These are phyloP conservation scores for Elaphurus davidianus DNA, from an alignment of 2,113 vertebrate genomes.

Conservation along the genomic window DNA sequence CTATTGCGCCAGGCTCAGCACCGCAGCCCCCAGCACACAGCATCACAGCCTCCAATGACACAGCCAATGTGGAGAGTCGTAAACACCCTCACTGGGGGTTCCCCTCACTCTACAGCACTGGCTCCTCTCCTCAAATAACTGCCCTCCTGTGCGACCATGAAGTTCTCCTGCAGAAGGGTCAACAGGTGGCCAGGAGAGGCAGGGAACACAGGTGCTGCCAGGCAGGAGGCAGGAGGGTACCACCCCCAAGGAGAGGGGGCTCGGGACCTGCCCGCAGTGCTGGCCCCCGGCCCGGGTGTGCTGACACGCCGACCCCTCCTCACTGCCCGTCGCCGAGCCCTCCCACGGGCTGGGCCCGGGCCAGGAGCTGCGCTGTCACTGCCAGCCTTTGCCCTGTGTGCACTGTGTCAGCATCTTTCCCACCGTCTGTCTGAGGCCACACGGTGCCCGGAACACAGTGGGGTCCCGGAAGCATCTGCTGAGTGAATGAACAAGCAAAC, in stretches of 20 bases:
- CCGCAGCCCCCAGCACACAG: too few species aligned
- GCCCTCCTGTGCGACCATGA: rapidly evolving
- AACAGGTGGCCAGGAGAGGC: background rate
- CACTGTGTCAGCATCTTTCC: rapidly evolving
- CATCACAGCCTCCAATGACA: background rate
- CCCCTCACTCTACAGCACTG: background rate
- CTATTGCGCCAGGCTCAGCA: rapidly evolving
- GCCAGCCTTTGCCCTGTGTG: background rate
- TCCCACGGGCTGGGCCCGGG: rapidly evolving
- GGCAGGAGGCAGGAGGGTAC: background rate
- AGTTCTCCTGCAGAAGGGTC: background rate
- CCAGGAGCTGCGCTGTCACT: rapidly evolving
- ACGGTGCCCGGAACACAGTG: background rate
- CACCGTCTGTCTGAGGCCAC: background rate
- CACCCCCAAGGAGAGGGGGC: rapidly evolving
- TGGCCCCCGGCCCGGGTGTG: background rate
- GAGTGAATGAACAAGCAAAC: background rate
- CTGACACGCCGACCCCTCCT: rapidly evolving
- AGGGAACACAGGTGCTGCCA: rapidly evolving
- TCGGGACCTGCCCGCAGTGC: rapidly evolving
- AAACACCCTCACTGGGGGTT: background rate
- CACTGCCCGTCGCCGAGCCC: background rate
- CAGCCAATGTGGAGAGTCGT: too few species aligned
- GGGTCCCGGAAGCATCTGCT: background rate
- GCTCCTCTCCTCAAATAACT: background rate